Conservation (phyloP, 2,113 vertebrate species). For the Propithecus coquereli region DNA sequence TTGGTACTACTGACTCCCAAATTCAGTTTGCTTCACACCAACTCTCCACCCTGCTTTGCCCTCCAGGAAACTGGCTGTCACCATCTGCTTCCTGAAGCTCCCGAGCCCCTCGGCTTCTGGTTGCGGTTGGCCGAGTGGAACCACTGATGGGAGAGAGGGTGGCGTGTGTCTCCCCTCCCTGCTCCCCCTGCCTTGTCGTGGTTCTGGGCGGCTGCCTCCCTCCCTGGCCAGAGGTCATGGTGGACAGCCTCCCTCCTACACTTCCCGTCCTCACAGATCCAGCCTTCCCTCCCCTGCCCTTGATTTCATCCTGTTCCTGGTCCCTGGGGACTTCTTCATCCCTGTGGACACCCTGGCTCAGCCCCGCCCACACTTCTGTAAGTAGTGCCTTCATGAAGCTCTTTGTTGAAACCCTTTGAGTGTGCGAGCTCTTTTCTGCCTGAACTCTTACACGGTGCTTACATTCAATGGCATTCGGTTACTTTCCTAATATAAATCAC, state of each 20-base stretch:
- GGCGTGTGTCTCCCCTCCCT: accelerated
- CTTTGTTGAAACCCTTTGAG: background rate
- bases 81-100: too few species aligned
- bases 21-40: background rate
- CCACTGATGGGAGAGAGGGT: background rate
- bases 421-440: background rate
- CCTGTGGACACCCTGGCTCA: background rate
- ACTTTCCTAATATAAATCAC: background rate
- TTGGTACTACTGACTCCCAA: background rate
- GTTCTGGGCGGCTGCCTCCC: background rate
- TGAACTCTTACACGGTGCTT: background rate
- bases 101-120: background rate
- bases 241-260: too few species aligned
- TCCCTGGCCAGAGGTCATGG: background rate
- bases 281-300: background rate
- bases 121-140: background rate
- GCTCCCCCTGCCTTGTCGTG: background rate
- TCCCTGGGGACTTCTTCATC: background rate
- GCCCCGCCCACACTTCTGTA: background rate
- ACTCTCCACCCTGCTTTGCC: background rate
- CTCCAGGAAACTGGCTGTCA: background rate
- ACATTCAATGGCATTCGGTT: background rate
- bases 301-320: background rate
- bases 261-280: background rate
- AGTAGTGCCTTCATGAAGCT: background rate